Evolutionary conservation across 2,113 vertebrate genomes (phyloP).

Genomic region (Ifrita kowaldi): DNA sequence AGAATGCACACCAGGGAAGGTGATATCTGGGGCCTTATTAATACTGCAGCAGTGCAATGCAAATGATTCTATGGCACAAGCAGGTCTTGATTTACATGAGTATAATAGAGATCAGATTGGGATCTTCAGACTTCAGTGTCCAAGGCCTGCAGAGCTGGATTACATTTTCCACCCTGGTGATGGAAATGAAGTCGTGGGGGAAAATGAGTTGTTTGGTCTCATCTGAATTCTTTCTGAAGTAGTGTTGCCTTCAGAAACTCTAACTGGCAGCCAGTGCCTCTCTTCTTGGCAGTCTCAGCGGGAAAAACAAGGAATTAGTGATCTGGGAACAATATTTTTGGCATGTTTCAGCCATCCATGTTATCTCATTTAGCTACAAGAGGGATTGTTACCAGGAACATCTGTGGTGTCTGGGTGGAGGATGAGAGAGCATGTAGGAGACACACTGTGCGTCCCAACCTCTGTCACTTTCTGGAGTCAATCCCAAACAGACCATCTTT

Average conservation of each 20-base stretch:
- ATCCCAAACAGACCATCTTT: not conserved
- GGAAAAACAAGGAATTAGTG: constrained; percentile 7
- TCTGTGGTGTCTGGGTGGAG: not conserved
- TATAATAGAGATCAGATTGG: not conserved
- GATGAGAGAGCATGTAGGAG: not conserved
- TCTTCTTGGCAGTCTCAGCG: constrained; percentile 11
- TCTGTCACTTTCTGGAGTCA: not conserved
- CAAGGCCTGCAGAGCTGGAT: not conserved
- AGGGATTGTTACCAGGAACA: not conserved
- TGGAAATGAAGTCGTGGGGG: not conserved
- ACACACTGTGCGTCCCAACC: not conserved
- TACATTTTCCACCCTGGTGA: not conserved
- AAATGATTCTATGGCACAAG: not conserved
- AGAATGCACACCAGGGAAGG: not conserved
- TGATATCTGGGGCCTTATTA: not conserved
- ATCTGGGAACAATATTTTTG: not conserved
- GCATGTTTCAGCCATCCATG: not conserved
- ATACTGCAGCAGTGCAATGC: not conserved
- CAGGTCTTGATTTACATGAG: not conserved
- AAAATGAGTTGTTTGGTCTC: not conserved
- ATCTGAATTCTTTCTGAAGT: constrained; percentile 5
- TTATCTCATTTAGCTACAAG: constrained; percentile 17
- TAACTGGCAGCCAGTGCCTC: not conserved
- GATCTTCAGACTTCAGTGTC: not conserved
- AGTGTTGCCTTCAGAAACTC: not conserved